Percentiles rank a stretch among this genome's conserved stretches.
These are phyloP conservation scores for Sminthurinus signatus DNA, from an alignment of 1,140 invertebrate species.

Conservation along the genomic window DNA sequence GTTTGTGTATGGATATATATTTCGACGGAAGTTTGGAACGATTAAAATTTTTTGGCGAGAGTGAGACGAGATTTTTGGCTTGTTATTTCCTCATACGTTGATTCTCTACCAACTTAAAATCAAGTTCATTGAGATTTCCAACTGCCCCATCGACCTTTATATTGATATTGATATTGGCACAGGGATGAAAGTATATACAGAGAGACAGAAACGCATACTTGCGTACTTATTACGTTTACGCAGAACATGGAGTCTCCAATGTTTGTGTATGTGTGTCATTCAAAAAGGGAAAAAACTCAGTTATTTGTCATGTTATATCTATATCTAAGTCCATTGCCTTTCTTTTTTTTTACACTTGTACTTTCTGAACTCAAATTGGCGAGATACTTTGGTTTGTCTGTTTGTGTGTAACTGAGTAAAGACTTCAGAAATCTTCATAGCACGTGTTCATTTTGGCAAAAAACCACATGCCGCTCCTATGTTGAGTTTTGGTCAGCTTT, in stretches of 20 bases:
- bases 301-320: no score
- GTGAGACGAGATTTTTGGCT: slow-evolving; percentile 26
- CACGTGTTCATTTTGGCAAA: slow-evolving; percentile 20
- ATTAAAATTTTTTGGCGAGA: slow-evolving; percentile 24
- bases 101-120: slow-evolving; percentile 10
- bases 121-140: slow-evolving; percentile 27
- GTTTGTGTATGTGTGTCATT: no score
- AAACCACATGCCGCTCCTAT: slow-evolving; percentile 22
- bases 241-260: no score
- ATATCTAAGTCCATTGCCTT: no score
- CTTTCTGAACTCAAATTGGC: no score
- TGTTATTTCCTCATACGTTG: slow-evolving; percentile 19
- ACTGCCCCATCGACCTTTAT: slow-evolving; percentile 34
- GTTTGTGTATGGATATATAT: no score
- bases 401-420: background rate
- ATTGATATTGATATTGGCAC: slow-evolving; percentile 29
- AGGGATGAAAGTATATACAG: no score
- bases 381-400: background rate
- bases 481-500: slow-evolving; percentile 28
- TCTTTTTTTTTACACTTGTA: no score
- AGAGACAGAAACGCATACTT: no score
- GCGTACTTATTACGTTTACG: no score
- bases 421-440: background rate
- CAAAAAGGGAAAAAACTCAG: background rate
- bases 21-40: no score